Evolutionary conservation across 2,888 invertebrate genomes (phyloP).

Genomic region (Merodon equestris): DNA sequence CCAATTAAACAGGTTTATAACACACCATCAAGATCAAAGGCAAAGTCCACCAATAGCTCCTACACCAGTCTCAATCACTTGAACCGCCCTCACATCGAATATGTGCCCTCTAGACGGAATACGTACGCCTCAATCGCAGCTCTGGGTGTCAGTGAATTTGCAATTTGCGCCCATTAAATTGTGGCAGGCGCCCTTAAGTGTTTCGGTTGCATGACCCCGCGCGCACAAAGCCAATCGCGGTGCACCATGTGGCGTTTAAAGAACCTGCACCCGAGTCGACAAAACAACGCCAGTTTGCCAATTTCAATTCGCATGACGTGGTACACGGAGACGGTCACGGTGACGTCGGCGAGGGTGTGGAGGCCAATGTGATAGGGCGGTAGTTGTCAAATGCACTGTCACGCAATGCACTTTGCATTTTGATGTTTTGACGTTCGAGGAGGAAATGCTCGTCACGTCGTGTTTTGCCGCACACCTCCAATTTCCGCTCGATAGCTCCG

Average conservation of each 20-base stretch:
- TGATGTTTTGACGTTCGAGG: slow-evolving; percentile 77
- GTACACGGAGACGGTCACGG: background rate
- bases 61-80: background rate
- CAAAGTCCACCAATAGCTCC: slow-evolving; percentile 21
- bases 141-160: slow-evolving; percentile 65
- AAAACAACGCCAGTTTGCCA: slow-evolving; percentile 31
- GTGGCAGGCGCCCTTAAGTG: slow-evolving; percentile 66
- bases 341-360: slow-evolving; percentile 15
- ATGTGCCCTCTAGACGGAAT: background rate
- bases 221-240: slow-evolving; percentile 65
- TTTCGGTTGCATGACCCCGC: slow-evolving; percentile 62
- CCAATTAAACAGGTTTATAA: slow-evolving; percentile 32
- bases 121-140: slow-evolving; percentile 32
- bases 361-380: background rate
- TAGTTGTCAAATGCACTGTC: slow-evolving; percentile 68
- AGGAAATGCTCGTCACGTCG: slow-evolving; percentile 80
- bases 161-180: slow-evolving; percentile 68
- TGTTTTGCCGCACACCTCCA: slow-evolving; percentile 79
- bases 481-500: slow-evolving; percentile 74
- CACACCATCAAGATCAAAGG: slow-evolving; percentile 50
- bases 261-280: slow-evolving; percentile 39
- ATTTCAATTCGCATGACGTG: slow-evolving; percentile 15
- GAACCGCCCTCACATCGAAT: background rate
- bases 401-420: slow-evolving; percentile 73
- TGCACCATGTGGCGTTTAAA: slow-evolving; percentile 65